Evolutionary conservation across 1,140 invertebrate genomes (phyloP), one percentile per base, ranked within the genome.

Genomic region (Agraylea sexmaculata): DNA sequence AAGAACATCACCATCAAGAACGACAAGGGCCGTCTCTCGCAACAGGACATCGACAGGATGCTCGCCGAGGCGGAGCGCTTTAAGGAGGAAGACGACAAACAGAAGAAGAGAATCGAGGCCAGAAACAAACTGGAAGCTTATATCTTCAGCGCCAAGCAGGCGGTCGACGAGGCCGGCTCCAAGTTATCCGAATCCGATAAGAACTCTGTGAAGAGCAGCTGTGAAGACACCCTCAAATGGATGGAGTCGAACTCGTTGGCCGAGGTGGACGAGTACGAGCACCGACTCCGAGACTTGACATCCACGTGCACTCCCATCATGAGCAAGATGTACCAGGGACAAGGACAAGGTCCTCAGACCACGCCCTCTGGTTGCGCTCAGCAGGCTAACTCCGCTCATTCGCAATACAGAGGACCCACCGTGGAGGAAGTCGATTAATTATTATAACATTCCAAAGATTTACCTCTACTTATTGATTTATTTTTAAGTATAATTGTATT

Each of bases 351-450:
- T 37, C 5, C 45, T 53, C 36, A 51, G 18, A 10, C 2, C 17
- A n/a, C 22, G 4, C 16, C 22, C 23, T 11, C 22, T 11, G 20
- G 52, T 34, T 64, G 57, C 52, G 56, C 52, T 23, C 61, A 59
- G 44, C 60, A 64, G 39, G 54, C 54, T 8, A 45, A 49, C 4
- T 57, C 59, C 28, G 48, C 43, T 29, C 44, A 37, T 12, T 44
- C 46, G 30, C 50, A 53, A 19, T n/a, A n/a, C n/a, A n/a, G n/a
- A n/a, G 75, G 75, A 32, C 76, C 78, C 22, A 82, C 75, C 6
- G 73, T 82, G 30, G 78, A 83, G 56, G 78, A 82, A 60, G 79
- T 83, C 17, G 78, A 82, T 55, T 82, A 77, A 69, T 53, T 36
- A 5, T 25, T 25, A 25, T 25, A 25, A n/a, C n/a, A n/a, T n/a